Conservation (phyloP, 30 jellyfish, hydroid and myxozoan species). For the Haliclystus octoradiatus region DNA sequence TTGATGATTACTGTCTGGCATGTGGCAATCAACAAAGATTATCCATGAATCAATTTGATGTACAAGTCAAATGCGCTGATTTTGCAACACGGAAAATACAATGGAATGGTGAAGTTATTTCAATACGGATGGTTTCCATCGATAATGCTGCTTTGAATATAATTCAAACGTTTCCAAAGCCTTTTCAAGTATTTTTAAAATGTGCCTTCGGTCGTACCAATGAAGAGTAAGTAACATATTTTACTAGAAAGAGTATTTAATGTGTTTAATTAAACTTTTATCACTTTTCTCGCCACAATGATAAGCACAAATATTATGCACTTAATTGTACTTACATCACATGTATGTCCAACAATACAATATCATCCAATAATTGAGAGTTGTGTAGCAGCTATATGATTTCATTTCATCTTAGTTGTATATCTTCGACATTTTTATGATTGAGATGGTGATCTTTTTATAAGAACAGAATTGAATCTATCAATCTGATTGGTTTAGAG, state of each 20-base stretch:
- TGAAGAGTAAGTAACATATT: neutral
- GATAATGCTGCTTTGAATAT: neutral
- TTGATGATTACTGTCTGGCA: neutral
- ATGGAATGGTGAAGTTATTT: neutral
- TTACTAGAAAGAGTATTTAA: neutral
- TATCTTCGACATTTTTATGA: too few relatives aligned
- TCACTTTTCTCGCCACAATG: too few relatives aligned
- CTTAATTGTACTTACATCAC: too few relatives aligned
- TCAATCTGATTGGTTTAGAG: too few relatives aligned
- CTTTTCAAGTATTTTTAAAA: neutral
- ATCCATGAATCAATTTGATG: neutral
- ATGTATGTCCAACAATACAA: too few relatives aligned
- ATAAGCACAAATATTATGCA: too few relatives aligned
- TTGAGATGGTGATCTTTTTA: too few relatives aligned
- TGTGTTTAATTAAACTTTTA: neutral
- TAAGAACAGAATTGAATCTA: too few relatives aligned
- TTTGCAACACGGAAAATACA: neutral
- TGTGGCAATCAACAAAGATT: neutral
- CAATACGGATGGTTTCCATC: neutral
- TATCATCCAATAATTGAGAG: too few relatives aligned
- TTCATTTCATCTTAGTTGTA: too few relatives aligned
- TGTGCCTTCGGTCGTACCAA: neutral
- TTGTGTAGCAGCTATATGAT: too few relatives aligned
- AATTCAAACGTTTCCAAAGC: neutral
- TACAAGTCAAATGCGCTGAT: neutral